Evolutionary conservation across 2,797 vertebrate genomes (phyloP).

Genomic region (Falco columbarius): DNA sequence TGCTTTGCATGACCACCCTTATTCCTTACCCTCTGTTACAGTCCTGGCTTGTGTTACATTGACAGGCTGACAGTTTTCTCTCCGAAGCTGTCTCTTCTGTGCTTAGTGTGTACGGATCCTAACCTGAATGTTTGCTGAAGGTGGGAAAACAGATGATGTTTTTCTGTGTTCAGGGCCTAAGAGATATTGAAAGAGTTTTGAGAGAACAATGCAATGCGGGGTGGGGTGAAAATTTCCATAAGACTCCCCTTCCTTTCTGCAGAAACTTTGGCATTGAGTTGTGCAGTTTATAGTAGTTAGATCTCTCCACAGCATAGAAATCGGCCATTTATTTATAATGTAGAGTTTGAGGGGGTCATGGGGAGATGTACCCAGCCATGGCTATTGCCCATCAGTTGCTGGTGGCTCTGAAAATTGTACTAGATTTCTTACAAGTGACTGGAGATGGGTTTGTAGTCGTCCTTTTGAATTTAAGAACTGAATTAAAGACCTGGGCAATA

Average conservation of each 20-base stretch:
- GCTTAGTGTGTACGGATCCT: background rate
- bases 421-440: background rate
- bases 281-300: background rate
- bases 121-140: background rate
- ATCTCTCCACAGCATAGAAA: background rate
- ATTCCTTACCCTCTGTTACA: background rate
- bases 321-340: background rate
- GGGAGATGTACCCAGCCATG: background rate
- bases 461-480: background rate
- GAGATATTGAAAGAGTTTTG: background rate
- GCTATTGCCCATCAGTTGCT: background rate
- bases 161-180: background rate
- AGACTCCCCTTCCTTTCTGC: constrained; percentile 18
- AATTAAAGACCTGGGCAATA: background rate
- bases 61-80: background rate
- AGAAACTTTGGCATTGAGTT: background rate
- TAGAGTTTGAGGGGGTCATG: background rate
- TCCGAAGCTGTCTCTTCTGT: background rate
- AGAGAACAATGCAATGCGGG: background rate
- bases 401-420: background rate
- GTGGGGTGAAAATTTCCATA: background rate
- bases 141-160: background rate
- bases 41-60: background rate
- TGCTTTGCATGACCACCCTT: background rate
- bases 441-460: background rate